A percentile compares a stretch with the other conserved stretches of the same genome.
These are phyloP conservation scores for Procambarus clarkii DNA, from an alignment of 1,140 invertebrate species.

Conservation along the genomic window DNA sequence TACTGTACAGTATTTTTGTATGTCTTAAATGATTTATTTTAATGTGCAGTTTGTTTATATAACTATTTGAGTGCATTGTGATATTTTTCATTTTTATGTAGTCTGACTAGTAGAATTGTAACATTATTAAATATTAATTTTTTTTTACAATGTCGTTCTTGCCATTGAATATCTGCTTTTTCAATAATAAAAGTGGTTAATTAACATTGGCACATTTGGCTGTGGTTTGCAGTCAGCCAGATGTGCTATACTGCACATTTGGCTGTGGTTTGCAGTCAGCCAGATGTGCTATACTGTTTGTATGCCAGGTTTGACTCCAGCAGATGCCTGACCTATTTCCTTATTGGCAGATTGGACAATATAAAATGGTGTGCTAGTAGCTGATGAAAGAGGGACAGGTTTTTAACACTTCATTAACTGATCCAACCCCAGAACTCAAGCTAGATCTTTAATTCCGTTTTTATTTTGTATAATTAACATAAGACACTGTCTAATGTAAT, in stretches of 20 bases:
- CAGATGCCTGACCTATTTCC: background rate
- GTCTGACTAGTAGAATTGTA: background rate
- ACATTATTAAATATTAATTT: background rate
- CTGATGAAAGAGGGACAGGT: too few relatives aligned
- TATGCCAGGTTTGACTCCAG: background rate
- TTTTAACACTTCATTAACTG: too few relatives aligned
- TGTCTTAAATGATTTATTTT: too few relatives aligned
- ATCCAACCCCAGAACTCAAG: too few relatives aligned
- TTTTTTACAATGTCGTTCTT: background rate
- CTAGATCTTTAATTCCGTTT: too few relatives aligned
- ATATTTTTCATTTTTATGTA: background rate
- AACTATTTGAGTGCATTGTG: background rate
- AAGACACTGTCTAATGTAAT: too few relatives aligned
- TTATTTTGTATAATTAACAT: too few relatives aligned
- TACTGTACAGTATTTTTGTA: too few relatives aligned
- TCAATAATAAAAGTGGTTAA: background rate
- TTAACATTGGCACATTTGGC: background rate
- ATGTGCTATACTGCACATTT: background rate
- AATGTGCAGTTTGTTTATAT: background rate
- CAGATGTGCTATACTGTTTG: background rate
- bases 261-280: background rate
- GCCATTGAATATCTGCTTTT: background rate
- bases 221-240: background rate
- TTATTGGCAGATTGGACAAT: background rate
- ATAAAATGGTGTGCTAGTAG: too few relatives aligned